These are phyloP conservation scores for Polia nebulosa DNA, from an alignment of 2,888 invertebrate genomes.

Conservation along the genomic window DNA sequence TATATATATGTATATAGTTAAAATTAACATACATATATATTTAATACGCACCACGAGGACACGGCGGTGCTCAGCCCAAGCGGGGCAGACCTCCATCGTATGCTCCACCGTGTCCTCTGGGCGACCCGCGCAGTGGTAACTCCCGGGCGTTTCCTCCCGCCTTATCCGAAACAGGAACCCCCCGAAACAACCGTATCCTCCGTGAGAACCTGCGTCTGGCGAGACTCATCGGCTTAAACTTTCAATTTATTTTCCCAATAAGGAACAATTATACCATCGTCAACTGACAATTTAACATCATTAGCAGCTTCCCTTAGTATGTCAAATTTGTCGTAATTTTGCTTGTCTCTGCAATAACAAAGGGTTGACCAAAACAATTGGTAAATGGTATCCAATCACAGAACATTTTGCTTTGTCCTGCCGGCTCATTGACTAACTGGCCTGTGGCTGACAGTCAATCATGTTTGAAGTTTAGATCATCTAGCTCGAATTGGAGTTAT, in stretches of 20 bases:
- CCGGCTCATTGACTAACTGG: constrained; percentile 8
- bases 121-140: too few species aligned
- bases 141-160: too few species aligned
- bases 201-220: too few species aligned
- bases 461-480: constrained; percentile 27
- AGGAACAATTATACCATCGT: not conserved
- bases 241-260: not conserved
- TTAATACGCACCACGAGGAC: too few species aligned
- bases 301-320: not conserved
- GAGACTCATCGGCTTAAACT: not conserved
- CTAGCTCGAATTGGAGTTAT: constrained; percentile 8
- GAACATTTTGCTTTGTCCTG: constrained; percentile 40
- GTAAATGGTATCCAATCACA: constrained; percentile 35
- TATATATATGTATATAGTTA: too few species aligned
- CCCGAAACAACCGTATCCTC: too few species aligned
- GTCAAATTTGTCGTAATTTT: not conserved
- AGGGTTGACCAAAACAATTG: constrained; percentile 33
- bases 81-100: too few species aligned
- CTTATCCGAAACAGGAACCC: too few species aligned
- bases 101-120: too few species aligned
- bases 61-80: too few species aligned
- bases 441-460: constrained; percentile 50
- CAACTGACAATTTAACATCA: not conserved
- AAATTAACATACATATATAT: too few species aligned
- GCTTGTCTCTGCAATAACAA: constrained; percentile 12